Evolutionary conservation across 2,113 vertebrate genomes (phyloP).

Genomic region (Mesitornis unicolor): DNA sequence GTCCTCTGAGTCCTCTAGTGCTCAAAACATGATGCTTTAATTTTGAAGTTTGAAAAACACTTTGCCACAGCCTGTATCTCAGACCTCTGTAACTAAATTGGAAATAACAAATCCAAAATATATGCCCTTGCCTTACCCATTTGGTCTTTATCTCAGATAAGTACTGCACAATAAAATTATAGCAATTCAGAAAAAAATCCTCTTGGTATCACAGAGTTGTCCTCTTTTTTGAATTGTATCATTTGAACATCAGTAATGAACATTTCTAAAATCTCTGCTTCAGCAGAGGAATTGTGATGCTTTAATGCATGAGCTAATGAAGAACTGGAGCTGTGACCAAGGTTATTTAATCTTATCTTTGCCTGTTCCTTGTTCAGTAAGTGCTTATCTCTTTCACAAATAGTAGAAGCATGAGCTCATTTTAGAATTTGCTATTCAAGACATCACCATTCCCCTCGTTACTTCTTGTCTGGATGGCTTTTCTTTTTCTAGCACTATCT

Average conservation of each 20-base stretch:
- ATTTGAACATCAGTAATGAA: neutral
- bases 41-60: neutral
- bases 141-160: neutral
- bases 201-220: neutral
- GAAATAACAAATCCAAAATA: neutral
- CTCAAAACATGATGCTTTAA: neutral
- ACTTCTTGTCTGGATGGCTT: neutral
- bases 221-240: neutral
- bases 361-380: neutral
- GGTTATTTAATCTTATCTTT: constrained; percentile 29
- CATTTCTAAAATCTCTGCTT: neutral
- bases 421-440: neutral
- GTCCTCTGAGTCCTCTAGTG: neutral
- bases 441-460: neutral
- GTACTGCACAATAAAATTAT: neutral
- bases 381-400: constrained; percentile 22
- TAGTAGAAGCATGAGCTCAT: constrained; percentile 15
- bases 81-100: neutral
- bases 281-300: neutral
- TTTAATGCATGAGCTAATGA: neutral
- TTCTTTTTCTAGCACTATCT: neutral
- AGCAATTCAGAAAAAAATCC: neutral
- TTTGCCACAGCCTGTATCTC: neutral
- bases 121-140: neutral
- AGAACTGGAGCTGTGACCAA: neutral